Evolutionary conservation across 2,888 invertebrate genomes (phyloP).

Genomic region (Mythimna albipuncta): DNA sequence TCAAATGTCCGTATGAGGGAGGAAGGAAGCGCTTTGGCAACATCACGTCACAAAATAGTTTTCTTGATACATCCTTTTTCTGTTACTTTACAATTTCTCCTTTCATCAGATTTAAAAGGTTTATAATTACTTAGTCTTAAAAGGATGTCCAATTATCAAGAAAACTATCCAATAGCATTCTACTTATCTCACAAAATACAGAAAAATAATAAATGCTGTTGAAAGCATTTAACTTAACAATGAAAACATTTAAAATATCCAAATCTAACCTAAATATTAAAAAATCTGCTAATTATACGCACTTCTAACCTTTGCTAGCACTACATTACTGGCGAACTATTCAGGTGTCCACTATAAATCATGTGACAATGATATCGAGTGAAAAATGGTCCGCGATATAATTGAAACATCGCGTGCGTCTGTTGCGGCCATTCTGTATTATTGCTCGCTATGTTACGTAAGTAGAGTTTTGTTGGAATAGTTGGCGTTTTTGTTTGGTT

Average conservation of each 20-base stretch:
- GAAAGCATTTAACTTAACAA: too few relatives aligned
- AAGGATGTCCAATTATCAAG: too few relatives aligned
- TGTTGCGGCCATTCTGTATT: constrained; percentile 34
- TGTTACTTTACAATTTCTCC: too few relatives aligned
- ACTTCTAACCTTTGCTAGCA: constrained; percentile 29
- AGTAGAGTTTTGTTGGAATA: constrained; percentile 17
- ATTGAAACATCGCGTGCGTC: constrained; percentile 69
- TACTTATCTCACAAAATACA: too few relatives aligned
- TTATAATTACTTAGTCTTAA: too few relatives aligned
- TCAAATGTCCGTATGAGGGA: too few relatives aligned
- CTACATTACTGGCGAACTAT: constrained; percentile 54
- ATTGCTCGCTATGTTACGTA: constrained; percentile 19
- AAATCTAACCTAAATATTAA: neutral
- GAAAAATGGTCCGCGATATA: constrained; percentile 64
- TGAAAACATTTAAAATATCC: neutral
- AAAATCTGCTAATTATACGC: constrained; percentile 24
- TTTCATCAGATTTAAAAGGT: too few relatives aligned
- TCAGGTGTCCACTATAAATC: constrained; percentile 62
- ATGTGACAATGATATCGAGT: constrained; percentile 66
- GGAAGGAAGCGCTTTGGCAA: too few relatives aligned
- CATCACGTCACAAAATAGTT: too few relatives aligned
- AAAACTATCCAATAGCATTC: too few relatives aligned
- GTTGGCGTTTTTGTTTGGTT: constrained; percentile 15
- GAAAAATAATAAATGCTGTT: too few relatives aligned
- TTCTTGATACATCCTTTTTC: too few relatives aligned